A percentile compares a stretch with the other conserved stretches of the same genome.
These are phyloP conservation scores for Characodon lateralis DNA, from an alignment of 2,797 vertebrate species.

Conservation along the genomic window DNA sequence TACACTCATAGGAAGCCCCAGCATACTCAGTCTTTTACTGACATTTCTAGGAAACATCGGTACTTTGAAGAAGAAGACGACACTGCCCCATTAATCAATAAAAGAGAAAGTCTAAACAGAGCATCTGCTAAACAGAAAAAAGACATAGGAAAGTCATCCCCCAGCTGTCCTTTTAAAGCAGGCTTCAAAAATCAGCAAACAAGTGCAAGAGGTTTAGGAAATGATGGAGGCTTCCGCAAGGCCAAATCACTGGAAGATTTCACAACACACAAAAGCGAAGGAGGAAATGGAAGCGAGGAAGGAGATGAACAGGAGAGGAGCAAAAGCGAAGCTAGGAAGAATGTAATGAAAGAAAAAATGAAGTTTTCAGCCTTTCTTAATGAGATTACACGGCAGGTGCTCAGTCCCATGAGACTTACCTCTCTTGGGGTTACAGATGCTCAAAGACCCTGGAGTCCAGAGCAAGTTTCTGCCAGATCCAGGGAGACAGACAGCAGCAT, in stretches of 20 bases:
- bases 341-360: constrained; percentile 80
- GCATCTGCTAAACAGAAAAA: constrained; percentile 35
- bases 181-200: constrained; percentile 50
- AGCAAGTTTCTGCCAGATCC: constrained; percentile 43
- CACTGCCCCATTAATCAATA: constrained; percentile 63
- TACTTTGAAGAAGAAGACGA: constrained; percentile 75
- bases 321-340: constrained; percentile 68
- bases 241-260: constrained; percentile 84
- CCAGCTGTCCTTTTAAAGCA: constrained; percentile 31
- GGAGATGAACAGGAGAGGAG: constrained; percentile 56
- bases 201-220: constrained; percentile 3
- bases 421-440: constrained; percentile 82
- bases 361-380: constrained; percentile 87
- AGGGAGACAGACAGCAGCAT: constrained; percentile 36
- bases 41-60: constrained; percentile 70
- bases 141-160: constrained; percentile 36
- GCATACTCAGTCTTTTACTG: constrained; percentile 82
- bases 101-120: constrained; percentile 35
- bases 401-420: constrained; percentile 84
- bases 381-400: constrained; percentile 86
- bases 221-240: constrained; percentile 73
- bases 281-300: constrained; percentile 48
- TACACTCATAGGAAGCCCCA: constrained; percentile 39
- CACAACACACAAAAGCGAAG: constrained; percentile 42
- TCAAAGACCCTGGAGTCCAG: constrained; percentile 62